Percentiles rank a stretch among this genome's conserved stretches.
These are phyloP conservation scores for Protobothrops flavoviridis DNA, from an alignment of 2,113 vertebrate genomes.

Conservation along the genomic window DNA sequence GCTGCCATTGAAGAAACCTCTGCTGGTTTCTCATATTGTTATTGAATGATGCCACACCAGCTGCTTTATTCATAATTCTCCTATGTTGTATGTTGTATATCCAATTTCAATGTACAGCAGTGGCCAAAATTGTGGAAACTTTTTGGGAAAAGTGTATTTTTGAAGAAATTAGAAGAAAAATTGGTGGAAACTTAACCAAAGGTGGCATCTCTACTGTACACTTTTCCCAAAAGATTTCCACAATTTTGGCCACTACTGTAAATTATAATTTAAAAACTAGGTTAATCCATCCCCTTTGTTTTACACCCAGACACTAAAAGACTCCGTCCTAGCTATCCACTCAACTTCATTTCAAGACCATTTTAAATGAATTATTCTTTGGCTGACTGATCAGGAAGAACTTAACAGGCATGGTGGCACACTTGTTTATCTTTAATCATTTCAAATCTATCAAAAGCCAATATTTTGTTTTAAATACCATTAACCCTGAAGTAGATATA, in stretches of 20 bases:
- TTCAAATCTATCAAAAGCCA: not conserved
- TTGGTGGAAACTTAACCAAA: too few relatives aligned
- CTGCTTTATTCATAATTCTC: conserved; percentile 3
- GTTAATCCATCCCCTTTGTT: conserved; percentile 31
- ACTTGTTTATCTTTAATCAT: not conserved
- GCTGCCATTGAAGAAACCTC: not conserved
- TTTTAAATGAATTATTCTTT: conserved; percentile 6
- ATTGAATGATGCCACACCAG: not conserved
- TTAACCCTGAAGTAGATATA: not conserved
- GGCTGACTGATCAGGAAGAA: not conserved
- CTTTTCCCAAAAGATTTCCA: too few relatives aligned
- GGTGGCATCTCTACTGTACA: too few relatives aligned
- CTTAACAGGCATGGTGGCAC: not conserved
- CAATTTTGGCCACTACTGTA: not conserved
- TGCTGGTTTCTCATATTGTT: not conserved
- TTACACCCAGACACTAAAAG: conserved; percentile 28
- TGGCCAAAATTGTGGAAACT: too few relatives aligned
- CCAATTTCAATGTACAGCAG: not conserved
- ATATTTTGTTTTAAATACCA: not conserved
- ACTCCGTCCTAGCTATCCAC: conserved; percentile 1
- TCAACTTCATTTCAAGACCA: not conserved
- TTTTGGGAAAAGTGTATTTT: too few relatives aligned
- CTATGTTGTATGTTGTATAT: conserved; percentile 17
- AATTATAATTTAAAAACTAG: conserved; percentile 22
- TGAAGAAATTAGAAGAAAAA: too few relatives aligned